Evolutionary conservation across 2,888 invertebrate genomes (phyloP).

Genomic region (Mimumesa dahlbomi): DNA sequence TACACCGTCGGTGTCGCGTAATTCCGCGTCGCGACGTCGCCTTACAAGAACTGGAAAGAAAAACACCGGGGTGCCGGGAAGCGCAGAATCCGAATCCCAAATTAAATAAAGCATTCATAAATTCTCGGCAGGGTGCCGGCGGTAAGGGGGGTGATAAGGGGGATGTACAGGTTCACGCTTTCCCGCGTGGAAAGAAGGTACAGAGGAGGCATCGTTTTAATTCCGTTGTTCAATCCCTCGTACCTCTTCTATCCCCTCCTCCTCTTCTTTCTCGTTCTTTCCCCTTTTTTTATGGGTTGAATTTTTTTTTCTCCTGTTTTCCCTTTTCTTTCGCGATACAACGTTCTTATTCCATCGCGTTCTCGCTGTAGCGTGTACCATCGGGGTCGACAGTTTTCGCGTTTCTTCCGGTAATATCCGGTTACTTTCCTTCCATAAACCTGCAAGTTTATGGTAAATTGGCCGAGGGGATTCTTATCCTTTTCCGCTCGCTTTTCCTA

Average conservation of each 20-base stretch:
- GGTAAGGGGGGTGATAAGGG: background rate
- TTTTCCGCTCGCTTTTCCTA: constrained; percentile 15
- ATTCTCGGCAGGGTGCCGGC: constrained; percentile 55
- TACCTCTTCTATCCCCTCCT: background rate
- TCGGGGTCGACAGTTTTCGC: constrained; percentile 44
- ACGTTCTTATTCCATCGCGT: constrained; percentile 64
- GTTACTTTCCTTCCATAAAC: constrained; percentile 68
- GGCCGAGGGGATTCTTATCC: constrained; percentile 59
- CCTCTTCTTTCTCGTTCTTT: constrained; percentile 12
- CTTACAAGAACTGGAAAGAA: constrained; percentile 12
- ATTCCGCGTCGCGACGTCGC: constrained; percentile 17
- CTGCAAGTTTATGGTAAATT: constrained; percentile 71
- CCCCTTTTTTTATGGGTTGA: constrained; percentile 26
- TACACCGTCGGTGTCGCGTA: constrained; percentile 29
- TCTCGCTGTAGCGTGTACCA: constrained; percentile 28
- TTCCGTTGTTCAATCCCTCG: constrained; percentile 39
- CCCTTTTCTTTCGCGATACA: constrained; percentile 47
- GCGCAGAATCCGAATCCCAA: constrained; percentile 55
- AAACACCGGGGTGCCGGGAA: background rate
- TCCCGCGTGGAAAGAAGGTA: constrained; percentile 41
- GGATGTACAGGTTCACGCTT: constrained; percentile 34
- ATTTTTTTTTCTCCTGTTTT: constrained; percentile 28
- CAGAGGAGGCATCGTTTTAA: constrained; percentile 43
- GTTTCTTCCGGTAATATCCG: constrained; percentile 61
- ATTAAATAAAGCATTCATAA: constrained; percentile 73